Evolutionary conservation across 2,113 vertebrate species (phyloP), one percentile per base, ranked within the genome.

Genomic region (Bujurquina vittata): DNA sequence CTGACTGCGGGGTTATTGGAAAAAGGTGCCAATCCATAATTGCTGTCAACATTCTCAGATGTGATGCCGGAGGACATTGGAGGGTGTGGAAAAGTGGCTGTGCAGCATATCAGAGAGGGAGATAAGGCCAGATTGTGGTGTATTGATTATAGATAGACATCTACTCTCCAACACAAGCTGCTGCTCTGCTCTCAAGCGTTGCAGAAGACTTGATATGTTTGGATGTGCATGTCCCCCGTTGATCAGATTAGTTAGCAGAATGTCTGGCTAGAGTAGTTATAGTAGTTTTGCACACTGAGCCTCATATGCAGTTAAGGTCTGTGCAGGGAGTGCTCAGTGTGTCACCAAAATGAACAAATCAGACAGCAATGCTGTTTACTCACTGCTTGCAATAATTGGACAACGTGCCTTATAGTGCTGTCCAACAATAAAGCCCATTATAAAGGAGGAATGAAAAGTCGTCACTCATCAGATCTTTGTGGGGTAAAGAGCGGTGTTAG

Each of bases 131-230:
- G 93, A 93, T 94, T 88, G 91, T 90, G 84, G 63, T 52, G 89
- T 94, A 95, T 94, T 83, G 93, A 95, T 95, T 93, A 76, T 85
- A 93, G 93, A 93, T 94, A 92, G 87, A 60, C 83, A 94, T 93
- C 93, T 94, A 75, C 87, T 91, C 88, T 91, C 89, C 62, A 85
- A 89, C 89, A 84, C 83, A 85, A 87, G 86, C 88, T 81, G 89
- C 90, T 55, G 67, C 67, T 84, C 80, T 31, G 79, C 73, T 85
- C 82, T 88, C 62, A 8, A 79, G 79, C 77, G 35, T 80, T 17
- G 55, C 55, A 86, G 80, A 87, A 84, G 76, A 40, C 87, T 88
- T 76, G 86, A 87, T 87, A 73, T 81, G 85, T 83, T 86, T 79
- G 85, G 84, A 84, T 82, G 80, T 79, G 80, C 86, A 54, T 77